phyloP scores from a whole-genome alignment of 2,113 vertebrate species.

The Alexandromys fortis region DNA sequence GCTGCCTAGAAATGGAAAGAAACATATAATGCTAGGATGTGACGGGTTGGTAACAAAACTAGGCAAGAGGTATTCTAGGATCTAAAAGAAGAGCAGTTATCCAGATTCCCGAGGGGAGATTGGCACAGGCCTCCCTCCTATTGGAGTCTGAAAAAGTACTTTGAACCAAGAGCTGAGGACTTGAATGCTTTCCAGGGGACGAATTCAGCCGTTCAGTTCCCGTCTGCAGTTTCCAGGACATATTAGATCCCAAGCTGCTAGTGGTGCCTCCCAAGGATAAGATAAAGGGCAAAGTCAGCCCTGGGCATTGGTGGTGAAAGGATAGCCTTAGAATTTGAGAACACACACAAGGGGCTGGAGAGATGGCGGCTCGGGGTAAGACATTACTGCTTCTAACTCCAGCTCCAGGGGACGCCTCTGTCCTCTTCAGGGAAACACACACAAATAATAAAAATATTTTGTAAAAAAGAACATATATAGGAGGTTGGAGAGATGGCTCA shows the following conservation, averaged over 20 bases:
- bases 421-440: not conserved
- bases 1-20: not conserved
- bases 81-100: constrained; percentile 3
- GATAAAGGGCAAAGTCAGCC: not conserved
- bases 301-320: not conserved
- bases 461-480: not conserved
- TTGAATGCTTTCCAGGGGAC: not conserved
- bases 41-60: not conserved
- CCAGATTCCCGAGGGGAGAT: not conserved
- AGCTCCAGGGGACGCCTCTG: not conserved
- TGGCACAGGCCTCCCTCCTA: not conserved
- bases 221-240: not conserved
- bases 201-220: not conserved
- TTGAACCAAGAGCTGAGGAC: not conserved
- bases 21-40: not conserved
- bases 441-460: not conserved
- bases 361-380: not conserved
- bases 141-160: not conserved
- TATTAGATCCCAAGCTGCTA: not conserved
- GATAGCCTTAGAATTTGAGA: not conserved
- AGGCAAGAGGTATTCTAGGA: not conserved
- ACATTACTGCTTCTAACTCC: not conserved
- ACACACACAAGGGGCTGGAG: not conserved
- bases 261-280: not conserved
- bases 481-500: not conserved